A percentile compares a stretch with the other conserved stretches of the same genome.
Conservation (phyloP, 1,140 invertebrate species). For the Plectrocnemia conspersa region DNA sequence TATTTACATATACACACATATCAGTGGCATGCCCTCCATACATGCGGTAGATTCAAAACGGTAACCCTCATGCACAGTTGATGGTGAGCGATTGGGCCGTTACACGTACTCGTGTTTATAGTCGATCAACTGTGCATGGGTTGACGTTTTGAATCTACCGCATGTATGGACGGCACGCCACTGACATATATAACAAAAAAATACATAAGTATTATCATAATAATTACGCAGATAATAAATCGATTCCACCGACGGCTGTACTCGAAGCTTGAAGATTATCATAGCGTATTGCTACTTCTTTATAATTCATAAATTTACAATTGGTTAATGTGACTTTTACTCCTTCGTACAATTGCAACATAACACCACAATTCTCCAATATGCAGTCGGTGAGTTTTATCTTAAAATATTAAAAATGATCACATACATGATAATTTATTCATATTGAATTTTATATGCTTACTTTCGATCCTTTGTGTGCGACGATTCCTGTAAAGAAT, state of each 20-base stretch:
- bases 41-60: too few species aligned
- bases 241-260: slow-evolving; percentile 10
- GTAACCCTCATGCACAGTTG: too few species aligned
- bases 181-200: neutral
- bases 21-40: too few species aligned
- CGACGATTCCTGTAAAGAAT: slow-evolving; percentile 30
- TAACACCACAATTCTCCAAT: slow-evolving; percentile 23
- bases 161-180: too few species aligned
- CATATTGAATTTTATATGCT: slow-evolving; percentile 1
- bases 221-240: slow-evolving; percentile 21
- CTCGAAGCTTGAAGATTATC: slow-evolving; percentile 10
- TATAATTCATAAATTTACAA: slow-evolving; percentile 20
- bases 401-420: slow-evolving; percentile 14
- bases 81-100: too few species aligned
- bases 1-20: neutral
- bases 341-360: slow-evolving; percentile 23
- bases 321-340: slow-evolving; percentile 12
- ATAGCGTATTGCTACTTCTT: slow-evolving; percentile 25
- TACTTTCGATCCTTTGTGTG: slow-evolving; percentile 22
- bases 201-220: slow-evolving; percentile 2
- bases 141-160: too few species aligned
- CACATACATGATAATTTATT: neutral
- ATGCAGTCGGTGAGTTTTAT: slow-evolving; percentile 24
- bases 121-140: too few species aligned
- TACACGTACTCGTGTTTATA: too few species aligned